Percentiles rank a stretch among this genome's conserved stretches.
phyloP scores from a whole-genome alignment of 2,797 vertebrate genomes.

The Apogon talboti region DNA sequence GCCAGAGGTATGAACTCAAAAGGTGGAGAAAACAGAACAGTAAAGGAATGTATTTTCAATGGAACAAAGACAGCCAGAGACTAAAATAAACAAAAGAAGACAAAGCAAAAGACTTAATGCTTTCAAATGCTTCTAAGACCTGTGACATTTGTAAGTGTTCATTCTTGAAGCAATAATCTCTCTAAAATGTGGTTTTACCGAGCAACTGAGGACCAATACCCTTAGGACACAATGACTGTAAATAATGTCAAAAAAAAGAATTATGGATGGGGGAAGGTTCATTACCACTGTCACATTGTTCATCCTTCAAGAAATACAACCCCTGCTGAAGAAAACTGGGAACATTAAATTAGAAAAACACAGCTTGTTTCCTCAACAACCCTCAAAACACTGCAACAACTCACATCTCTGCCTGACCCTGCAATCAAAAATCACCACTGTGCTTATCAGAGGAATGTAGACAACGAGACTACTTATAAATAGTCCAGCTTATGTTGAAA shows the following conservation, averaged over 20 bases:
- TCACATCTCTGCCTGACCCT: slow-evolving; percentile 33
- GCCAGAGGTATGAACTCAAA: slow-evolving; percentile 39
- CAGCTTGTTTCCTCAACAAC: slow-evolving; percentile 67
- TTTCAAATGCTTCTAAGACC: background rate
- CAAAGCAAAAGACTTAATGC: background rate
- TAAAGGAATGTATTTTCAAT: slow-evolving; percentile 29
- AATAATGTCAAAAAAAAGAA: slow-evolving; percentile 6
- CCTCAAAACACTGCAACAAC: slow-evolving; percentile 49
- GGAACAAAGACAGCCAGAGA: background rate
- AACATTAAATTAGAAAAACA: slow-evolving; percentile 48
- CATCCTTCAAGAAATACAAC: slow-evolving; percentile 26
- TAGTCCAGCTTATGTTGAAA: slow-evolving; percentile 64
- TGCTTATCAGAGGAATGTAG: slow-evolving; percentile 71
- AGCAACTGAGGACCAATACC: background rate
- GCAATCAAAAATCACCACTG: slow-evolving; percentile 60
- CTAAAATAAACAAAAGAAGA: background rate
- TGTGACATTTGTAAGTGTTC: background rate
- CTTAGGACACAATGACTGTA: background rate
- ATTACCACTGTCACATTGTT: slow-evolving; percentile 6
- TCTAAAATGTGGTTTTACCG: background rate
- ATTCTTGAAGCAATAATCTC: background rate
- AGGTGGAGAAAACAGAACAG: slow-evolving; percentile 23
- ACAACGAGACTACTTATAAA: slow-evolving; percentile 62
- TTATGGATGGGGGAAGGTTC: slow-evolving; percentile 8
- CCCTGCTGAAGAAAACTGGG: slow-evolving; percentile 37